Conservation (phyloP, 2,888 invertebrate genomes). For the Cetonia aurata region DNA sequence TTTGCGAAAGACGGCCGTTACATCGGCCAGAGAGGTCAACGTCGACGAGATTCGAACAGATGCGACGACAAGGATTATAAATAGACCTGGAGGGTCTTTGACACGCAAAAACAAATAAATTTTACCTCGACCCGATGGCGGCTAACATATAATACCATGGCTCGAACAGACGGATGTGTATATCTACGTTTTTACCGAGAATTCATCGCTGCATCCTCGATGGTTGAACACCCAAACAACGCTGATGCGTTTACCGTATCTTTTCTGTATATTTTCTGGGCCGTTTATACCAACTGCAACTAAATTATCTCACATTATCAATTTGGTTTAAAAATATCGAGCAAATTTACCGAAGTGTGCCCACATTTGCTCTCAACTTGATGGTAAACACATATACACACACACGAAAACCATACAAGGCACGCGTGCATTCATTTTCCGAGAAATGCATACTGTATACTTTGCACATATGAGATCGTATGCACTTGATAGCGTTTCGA, state of each 20-base stretch:
- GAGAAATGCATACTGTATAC: background rate
- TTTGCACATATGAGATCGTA: background rate
- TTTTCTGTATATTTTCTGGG: background rate
- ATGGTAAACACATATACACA: slow-evolving; percentile 1
- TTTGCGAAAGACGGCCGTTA: slow-evolving; percentile 29
- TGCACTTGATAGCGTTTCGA: background rate
- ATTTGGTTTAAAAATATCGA: background rate
- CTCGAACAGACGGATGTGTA: background rate
- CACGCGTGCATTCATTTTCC: background rate
- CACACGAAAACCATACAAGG: no score
- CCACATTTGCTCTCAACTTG: background rate
- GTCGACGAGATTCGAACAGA: slow-evolving; percentile 18
- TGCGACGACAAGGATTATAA: slow-evolving; percentile 22
- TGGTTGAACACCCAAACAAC: slow-evolving; percentile 1
- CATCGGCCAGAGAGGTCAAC: slow-evolving; percentile 17
- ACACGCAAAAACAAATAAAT: slow-evolving; percentile 35
- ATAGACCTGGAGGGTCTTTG: slow-evolving; percentile 33
- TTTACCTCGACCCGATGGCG: slow-evolving; percentile 29
- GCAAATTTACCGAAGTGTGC: slow-evolving; percentile 7
- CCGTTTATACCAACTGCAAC: no score
- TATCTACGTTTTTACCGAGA: background rate
- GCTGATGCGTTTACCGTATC: slow-evolving; percentile 11
- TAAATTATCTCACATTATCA: no score
- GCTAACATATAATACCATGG: background rate
- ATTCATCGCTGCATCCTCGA: background rate